Base-by-base conservation (phyloP, 2,888 invertebrate species). In the Leptopilina drosophilae region DNA sequence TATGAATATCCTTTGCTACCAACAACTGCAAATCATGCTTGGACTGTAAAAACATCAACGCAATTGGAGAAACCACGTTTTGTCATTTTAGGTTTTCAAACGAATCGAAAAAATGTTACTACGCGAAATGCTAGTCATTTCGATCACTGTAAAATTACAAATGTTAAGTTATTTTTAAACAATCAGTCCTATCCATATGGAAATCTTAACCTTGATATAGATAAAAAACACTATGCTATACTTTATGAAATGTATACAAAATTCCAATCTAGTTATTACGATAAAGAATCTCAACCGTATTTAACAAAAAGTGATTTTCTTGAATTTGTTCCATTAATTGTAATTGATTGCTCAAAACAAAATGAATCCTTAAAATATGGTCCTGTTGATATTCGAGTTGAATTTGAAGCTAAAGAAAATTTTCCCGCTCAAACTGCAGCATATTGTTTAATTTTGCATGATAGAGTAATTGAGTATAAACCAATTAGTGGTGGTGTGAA, bases 331-430 rank as follows among this genome's bases (percentile, higher is more conserved):
- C 1, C 59, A 59, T n/a, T 59, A 5, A 7, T 59, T n/a, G 4
- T 15, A 59, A 59, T 59, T n/a, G 59, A 59, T n/a, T 59, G 59
- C 6, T 59, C 59, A 59, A 59, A n/a, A n/a, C 59, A 59, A 59
- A 59, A 59, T 15, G 59, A 59, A 6, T 59, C 59, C 4, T n/a
- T 59, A 59, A 59, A 59, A 15, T 59, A 59, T 3, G 59, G 59
- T n/a, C 59, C 59, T 59, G 59, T 59, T 59, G 59, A 59, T 15
- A 59, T 59, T 59, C 59, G 59, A 5, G 2, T 59, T 3, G 59
- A 59, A n/a, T 59, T 59, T 59, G 59, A 59, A 59, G 59, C 59
- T n/a, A 59, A 59, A n/a, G 59, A 59, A n/a, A 59, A 59, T 59
- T 59, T 59, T n/a, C 59, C 59, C 4, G 59, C 14, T n/a, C 59